phyloP scores from a whole-genome alignment of 2,113 vertebrate species.

The Periophthalmus modestus region DNA sequence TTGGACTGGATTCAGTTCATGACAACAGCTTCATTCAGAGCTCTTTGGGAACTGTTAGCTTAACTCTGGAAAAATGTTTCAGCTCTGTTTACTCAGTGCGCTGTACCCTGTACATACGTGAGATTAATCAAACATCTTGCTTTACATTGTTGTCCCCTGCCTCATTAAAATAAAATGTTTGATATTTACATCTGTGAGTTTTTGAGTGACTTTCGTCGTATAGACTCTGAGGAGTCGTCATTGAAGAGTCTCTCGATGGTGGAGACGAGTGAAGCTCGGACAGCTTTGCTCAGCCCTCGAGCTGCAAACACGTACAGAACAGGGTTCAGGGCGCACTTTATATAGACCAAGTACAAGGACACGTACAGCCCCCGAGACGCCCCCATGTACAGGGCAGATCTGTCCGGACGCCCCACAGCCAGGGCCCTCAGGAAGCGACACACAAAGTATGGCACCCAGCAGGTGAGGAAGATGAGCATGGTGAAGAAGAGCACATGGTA shows the following conservation, averaged over 20 bases:
- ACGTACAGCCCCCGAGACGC: neutral
- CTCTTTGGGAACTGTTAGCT: neutral
- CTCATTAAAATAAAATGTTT: neutral
- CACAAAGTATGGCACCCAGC: constrained; percentile 81
- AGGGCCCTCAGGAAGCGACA: constrained; percentile 72
- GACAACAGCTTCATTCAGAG: neutral
- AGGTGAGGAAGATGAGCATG: constrained; percentile 80
- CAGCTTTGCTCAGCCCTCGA: constrained; percentile 66
- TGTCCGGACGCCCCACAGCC: rapidly evolving
- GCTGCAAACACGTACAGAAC: constrained; percentile 80
- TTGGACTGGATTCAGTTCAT: constrained; percentile 4
- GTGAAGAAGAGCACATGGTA: constrained; percentile 77
- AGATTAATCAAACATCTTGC: neutral
- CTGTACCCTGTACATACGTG: neutral
- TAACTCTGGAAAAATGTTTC: neutral
- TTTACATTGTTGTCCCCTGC: neutral
- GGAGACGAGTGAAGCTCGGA: constrained; percentile 72
- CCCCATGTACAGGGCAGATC: rapidly evolving
- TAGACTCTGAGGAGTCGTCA: constrained; percentile 70
- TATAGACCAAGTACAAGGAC: constrained; percentile 75
- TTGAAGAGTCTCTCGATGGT: constrained; percentile 76
- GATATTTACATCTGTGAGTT: constrained; percentile 66
- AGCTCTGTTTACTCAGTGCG: neutral
- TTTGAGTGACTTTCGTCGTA: constrained; percentile 71
- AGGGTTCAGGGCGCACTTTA: constrained; percentile 77